These are phyloP conservation scores for Barbus barbus DNA, from an alignment of 2,113 vertebrate species.

Conservation along the genomic window DNA sequence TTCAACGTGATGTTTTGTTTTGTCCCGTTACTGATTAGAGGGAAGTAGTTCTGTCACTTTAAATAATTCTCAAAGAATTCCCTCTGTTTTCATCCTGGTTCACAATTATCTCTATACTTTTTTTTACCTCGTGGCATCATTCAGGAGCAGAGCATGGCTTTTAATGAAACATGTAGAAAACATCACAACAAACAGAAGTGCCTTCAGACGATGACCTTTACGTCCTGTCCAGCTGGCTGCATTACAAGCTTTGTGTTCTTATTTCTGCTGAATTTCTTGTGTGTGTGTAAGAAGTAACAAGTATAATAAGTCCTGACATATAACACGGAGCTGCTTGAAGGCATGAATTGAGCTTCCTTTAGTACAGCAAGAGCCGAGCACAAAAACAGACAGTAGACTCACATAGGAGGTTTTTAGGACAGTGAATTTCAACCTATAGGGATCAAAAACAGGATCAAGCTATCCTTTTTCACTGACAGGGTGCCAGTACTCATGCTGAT, in stretches of 20 bases:
- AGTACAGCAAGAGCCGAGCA: not conserved
- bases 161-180: conserved; percentile 16
- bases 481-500: not conserved
- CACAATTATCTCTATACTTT: not conserved
- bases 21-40: not conserved
- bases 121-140: conserved; percentile 11
- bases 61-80: not conserved
- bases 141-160: conserved; percentile 1
- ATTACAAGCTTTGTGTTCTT: not conserved
- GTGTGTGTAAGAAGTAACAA: not conserved
- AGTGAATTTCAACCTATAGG: not conserved
- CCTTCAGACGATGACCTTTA: not conserved
- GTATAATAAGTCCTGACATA: not conserved
- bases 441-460: no score
- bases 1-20: conserved; percentile 23
- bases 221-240: not conserved
- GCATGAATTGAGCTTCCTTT: not conserved
- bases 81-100: not conserved
- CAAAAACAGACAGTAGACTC: not conserved
- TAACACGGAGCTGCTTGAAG: not conserved
- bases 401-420: not conserved
- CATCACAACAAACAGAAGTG: conserved; percentile 3
- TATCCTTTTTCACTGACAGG: not conserved
- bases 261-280: not conserved
- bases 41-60: not conserved